These are phyloP conservation scores for Axis porcinus DNA, from an alignment of 2,113 vertebrate genomes.

Conservation along the genomic window DNA sequence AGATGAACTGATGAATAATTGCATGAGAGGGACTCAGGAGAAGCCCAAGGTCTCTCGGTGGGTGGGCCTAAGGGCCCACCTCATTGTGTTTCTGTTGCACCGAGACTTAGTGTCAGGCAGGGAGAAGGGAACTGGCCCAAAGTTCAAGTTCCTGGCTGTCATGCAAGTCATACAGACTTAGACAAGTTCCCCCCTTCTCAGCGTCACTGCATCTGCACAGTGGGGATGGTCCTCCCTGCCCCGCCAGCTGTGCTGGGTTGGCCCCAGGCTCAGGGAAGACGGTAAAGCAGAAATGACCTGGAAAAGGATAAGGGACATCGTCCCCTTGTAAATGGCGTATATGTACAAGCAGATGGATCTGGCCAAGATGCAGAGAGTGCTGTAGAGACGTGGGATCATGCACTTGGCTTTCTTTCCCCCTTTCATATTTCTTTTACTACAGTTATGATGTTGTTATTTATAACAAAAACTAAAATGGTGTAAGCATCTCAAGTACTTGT, in stretches of 20 bases:
- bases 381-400: accelerated
- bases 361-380: background rate
- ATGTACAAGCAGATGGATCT: background rate
- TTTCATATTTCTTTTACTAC: background rate
- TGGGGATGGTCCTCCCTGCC: background rate
- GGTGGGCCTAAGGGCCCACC: background rate
- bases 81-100: background rate
- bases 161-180: background rate
- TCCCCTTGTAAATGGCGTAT: accelerated
- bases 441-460: background rate
- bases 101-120: accelerated
- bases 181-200: background rate
- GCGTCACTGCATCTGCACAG: background rate
- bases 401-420: background rate
- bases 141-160: background rate
- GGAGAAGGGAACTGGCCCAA: background rate
- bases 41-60: too few species aligned
- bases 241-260: background rate
- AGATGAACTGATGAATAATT: background rate
- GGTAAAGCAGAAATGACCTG: background rate
- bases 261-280: background rate
- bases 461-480: background rate
- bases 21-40: background rate
- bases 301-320: background rate
- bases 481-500: background rate